Percentiles rank a stretch among this genome's conserved stretches.
These are phyloP conservation scores for Electrophaes corylata DNA, from an alignment of 2,888 invertebrate genomes.

Conservation along the genomic window DNA sequence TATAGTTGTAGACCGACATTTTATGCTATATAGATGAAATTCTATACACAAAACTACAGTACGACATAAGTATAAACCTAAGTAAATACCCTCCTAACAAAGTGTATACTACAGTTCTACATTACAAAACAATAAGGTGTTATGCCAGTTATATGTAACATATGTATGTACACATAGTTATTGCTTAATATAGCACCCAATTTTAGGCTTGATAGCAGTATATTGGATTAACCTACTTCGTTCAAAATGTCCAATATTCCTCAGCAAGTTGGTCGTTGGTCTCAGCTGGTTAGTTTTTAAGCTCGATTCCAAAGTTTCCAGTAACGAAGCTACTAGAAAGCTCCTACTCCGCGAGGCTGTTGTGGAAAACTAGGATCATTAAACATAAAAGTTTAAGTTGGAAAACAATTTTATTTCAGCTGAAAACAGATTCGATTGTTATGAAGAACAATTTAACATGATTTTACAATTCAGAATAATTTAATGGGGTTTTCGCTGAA, in stretches of 20 bases:
- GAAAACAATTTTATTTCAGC: conserved; percentile 12
- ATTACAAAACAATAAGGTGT: neutral
- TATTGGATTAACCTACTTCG: conserved; percentile 35
- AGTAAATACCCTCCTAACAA: neutral
- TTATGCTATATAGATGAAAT: no score
- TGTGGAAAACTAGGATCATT: conserved; percentile 30
- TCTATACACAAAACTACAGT: no score
- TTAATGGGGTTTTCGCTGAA: neutral
- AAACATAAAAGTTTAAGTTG: conserved; percentile 19
- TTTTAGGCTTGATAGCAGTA: conserved; percentile 17
- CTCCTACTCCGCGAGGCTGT: conserved; percentile 39
- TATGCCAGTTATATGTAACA: neutral
- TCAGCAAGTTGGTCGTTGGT: conserved; percentile 34
- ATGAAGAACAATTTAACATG: conserved; percentile 1
- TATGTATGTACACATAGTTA: no score
- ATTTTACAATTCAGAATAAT: neutral
- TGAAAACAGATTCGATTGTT: conserved; percentile 5
- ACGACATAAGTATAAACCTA: no score
- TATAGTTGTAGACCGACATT: no score
- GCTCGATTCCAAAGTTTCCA: conserved; percentile 47
- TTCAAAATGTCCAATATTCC: conserved; percentile 30
- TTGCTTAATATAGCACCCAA: neutral
- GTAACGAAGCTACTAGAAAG: conserved; percentile 53
- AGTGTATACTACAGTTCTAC: neutral
- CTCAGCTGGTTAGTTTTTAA: conserved; percentile 47